Evolutionary conservation across 2,113 vertebrate genomes (phyloP).

Genomic region (Chrysemys picta): DNA sequence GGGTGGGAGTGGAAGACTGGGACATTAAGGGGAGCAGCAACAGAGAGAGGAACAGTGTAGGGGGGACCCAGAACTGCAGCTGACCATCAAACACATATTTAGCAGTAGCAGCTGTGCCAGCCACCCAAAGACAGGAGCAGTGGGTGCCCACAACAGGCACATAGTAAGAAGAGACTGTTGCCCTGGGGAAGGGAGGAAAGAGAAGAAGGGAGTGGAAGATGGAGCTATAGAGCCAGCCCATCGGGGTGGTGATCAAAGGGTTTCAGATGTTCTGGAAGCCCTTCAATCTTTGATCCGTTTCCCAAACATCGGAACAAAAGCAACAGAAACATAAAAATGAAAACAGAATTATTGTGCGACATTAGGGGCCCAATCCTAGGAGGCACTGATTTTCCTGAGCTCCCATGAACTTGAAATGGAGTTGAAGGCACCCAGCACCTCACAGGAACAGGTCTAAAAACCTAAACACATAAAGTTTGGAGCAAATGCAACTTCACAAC

Average conservation of each 20-base stretch:
- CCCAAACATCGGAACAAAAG: not conserved
- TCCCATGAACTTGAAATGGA: not conserved
- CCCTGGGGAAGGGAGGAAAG: not conserved
- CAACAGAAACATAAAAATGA: not conserved
- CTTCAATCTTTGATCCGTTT: not conserved
- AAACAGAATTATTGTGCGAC: not conserved
- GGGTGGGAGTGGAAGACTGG: rapidly evolving
- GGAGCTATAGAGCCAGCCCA: rapidly evolving
- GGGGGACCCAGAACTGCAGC: not conserved
- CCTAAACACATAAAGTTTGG: not conserved
- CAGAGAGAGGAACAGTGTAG: not conserved
- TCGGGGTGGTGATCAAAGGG: not conserved
- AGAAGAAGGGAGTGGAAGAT: not conserved
- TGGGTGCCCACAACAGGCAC: not conserved
- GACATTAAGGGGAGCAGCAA: not conserved
- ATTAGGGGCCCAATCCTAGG: not conserved
- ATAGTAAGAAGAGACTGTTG: not conserved
- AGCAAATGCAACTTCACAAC: not conserved
- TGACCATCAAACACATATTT: rapidly evolving
- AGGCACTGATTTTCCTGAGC: not conserved
- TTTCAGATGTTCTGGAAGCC: not conserved
- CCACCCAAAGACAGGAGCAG: rapidly evolving
- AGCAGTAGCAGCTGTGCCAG: not conserved
- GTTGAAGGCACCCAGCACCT: not conserved
- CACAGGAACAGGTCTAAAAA: rapidly evolving